phyloP scores from a whole-genome alignment of 37 sponge, comb jelly and placozoan genomes.

The Crambe crambe region DNA sequence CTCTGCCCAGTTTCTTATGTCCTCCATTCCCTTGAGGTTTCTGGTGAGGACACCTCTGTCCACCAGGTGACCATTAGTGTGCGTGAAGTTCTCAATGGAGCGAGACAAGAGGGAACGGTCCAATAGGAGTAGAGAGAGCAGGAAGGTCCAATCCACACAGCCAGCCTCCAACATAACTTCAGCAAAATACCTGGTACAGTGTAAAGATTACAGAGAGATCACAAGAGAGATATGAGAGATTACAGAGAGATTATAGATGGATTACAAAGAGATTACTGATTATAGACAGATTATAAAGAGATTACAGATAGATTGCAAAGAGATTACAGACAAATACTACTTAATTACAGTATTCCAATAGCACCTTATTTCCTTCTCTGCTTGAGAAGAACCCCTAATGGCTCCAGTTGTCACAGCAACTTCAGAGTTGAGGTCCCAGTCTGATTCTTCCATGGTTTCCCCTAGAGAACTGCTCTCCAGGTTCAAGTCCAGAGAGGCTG shows the following conservation, averaged over 20 bases:
- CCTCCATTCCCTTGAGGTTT: conserved; percentile 18
- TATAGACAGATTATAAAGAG: too few relatives aligned
- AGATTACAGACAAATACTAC: too few relatives aligned
- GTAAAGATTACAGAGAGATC: conserved; percentile 7
- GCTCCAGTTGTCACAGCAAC: conserved; percentile 27
- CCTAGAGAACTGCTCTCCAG: conserved; percentile 46
- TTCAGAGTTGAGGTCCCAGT: conserved; percentile 56
- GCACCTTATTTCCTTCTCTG: conserved; percentile 80
- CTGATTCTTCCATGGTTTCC: conserved; percentile 41
- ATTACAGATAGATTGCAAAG: too few relatives aligned
- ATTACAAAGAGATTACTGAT: too few relatives aligned
- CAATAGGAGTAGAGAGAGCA: conserved; percentile 54
- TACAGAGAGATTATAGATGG: too few relatives aligned
- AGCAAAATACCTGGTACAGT: conserved; percentile 61
- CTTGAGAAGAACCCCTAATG: conserved; percentile 30
- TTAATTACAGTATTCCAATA: too few relatives aligned
- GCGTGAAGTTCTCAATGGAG: conserved; percentile 1
- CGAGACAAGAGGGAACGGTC: conserved; percentile 27
- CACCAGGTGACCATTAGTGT: background rate
- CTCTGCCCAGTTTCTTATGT: conserved; percentile 37
- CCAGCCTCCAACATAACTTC: conserved; percentile 33
- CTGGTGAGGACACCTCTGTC: conserved; percentile 6
- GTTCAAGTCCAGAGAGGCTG: conserved; percentile 39
- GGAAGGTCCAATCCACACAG: conserved; percentile 68
- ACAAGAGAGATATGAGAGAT: background rate